phyloP scores from a whole-genome alignment of 2,113 vertebrate species.

The Oophaga pumilio region DNA sequence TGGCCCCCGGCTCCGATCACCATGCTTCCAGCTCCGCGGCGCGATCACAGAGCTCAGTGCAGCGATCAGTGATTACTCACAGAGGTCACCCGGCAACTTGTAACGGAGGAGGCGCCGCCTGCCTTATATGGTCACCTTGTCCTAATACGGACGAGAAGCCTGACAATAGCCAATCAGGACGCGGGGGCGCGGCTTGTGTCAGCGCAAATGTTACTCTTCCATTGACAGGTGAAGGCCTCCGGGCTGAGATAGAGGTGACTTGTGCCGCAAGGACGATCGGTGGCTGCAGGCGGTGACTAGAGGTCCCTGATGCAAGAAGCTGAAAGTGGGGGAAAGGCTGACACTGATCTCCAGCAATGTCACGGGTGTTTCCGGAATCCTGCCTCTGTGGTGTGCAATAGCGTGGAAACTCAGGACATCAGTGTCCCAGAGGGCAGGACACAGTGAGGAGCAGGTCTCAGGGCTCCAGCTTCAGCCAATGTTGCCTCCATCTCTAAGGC shows the following conservation, averaged over 20 bases:
- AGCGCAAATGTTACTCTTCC: not conserved
- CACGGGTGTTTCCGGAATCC: not conserved
- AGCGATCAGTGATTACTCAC: not conserved
- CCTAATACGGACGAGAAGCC: not conserved
- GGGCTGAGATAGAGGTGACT: slow-evolving; percentile 31
- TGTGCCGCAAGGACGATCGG: not conserved
- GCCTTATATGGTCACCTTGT: slow-evolving; percentile 14
- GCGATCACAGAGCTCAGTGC: not conserved
- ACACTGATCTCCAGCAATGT: not conserved
- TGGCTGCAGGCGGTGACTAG: not conserved
- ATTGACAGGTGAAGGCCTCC: not conserved
- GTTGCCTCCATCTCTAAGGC: too few species aligned
- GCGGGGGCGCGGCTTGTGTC: not conserved
- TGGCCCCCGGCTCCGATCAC: slow-evolving; percentile 23
- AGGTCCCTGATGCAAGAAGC: not conserved
- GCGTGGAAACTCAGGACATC: not conserved
- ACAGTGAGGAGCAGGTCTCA: too few species aligned
- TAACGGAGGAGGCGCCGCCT: not conserved
- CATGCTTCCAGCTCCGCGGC: not conserved
- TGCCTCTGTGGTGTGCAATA: not conserved
- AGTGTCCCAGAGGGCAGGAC: too few species aligned
- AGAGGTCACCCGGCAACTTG: slow-evolving; percentile 43
- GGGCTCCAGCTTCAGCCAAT: too few species aligned
- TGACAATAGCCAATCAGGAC: not conserved
- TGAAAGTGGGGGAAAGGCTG: not conserved